Evolutionary conservation across 2,113 vertebrate species (phyloP).

Genomic region (Aldabrachelys gigantea): DNA sequence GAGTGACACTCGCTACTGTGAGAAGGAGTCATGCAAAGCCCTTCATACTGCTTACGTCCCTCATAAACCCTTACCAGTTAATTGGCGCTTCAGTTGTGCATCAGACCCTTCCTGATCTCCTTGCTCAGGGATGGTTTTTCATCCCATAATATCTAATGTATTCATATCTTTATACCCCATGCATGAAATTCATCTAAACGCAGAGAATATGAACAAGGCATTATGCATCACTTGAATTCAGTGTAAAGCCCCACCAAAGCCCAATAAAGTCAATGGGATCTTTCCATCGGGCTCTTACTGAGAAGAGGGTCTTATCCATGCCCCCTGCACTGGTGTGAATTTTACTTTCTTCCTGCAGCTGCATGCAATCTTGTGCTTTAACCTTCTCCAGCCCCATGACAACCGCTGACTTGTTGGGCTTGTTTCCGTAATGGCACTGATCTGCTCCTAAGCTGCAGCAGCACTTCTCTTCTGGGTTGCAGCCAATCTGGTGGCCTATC

Average conservation of each 20-base stretch:
- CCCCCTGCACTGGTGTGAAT: background rate
- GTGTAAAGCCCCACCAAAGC: background rate
- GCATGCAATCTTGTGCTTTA: accelerated
- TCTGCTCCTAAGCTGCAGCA: background rate
- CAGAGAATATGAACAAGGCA: background rate
- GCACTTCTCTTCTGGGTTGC: background rate
- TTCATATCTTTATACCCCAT: background rate
- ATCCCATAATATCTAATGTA: background rate
- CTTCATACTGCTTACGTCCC: background rate
- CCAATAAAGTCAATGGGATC: background rate
- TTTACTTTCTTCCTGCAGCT: background rate
- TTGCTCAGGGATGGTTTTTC: background rate
- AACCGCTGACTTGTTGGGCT: background rate
- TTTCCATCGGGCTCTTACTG: background rate
- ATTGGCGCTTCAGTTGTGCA: too few species aligned
- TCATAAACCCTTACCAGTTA: background rate
- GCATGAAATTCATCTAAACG: background rate
- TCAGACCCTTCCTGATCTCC: background rate
- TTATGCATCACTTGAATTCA: background rate
- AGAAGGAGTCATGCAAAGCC: background rate
- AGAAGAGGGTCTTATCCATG: accelerated
- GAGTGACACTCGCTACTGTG: background rate
- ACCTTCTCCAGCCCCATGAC: background rate
- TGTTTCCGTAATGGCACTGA: constrained; percentile 14
- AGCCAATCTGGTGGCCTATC: background rate